Evolutionary conservation across 2,113 vertebrate species (phyloP), one percentile per base, ranked within the genome.

Genomic region (Puma concolor): DNA sequence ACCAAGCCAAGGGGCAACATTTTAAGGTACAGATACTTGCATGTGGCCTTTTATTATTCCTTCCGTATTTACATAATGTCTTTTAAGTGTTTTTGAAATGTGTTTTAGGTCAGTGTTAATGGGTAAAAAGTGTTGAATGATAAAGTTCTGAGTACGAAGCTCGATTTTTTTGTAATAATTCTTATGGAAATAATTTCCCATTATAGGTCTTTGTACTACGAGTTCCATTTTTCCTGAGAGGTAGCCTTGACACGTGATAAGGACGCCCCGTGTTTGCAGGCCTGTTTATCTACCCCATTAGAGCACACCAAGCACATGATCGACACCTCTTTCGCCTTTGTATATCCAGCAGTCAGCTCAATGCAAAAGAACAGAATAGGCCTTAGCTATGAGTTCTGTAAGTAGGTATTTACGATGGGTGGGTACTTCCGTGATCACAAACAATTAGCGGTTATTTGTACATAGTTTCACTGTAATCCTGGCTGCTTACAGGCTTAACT

Each of bases 81-180:
- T 95, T 81, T 97, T 96, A 97, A 97, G 92, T 96, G 92, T 95
- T 97, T 96, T 93, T 95, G 4, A 94, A 96, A 80, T 94, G 83
- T 96, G 71, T 67, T 88, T 95, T 41, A 81, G 87, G 94, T 98
- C 96, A 96, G 21, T 60, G 79, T 95, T 97, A 95, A 98, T 97
- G 91, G 88, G 86, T 82, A 72, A 83, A 90, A 91, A 96, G 54
- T 88, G 82, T 96, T 97, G 50, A 93, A 67, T 89, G n/a, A 72
- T 90, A 11, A 82, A 23, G 64, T 38, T 81, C 85, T 93, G 84
- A 93, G 57, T 94, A 69, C 41, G 11, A 76, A 54, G 72, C 91
- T 83, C 81, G 88, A 83, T n/a, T 90, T 96, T 92, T 95, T 89
- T 31, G 38, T 17, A 86, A 27, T 83, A 91, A 91, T 96, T 82